Evolutionary conservation across 2,797 vertebrate species (phyloP), one percentile per base, ranked within the genome.

Genomic region (Rhynchotus rufescens): DNA sequence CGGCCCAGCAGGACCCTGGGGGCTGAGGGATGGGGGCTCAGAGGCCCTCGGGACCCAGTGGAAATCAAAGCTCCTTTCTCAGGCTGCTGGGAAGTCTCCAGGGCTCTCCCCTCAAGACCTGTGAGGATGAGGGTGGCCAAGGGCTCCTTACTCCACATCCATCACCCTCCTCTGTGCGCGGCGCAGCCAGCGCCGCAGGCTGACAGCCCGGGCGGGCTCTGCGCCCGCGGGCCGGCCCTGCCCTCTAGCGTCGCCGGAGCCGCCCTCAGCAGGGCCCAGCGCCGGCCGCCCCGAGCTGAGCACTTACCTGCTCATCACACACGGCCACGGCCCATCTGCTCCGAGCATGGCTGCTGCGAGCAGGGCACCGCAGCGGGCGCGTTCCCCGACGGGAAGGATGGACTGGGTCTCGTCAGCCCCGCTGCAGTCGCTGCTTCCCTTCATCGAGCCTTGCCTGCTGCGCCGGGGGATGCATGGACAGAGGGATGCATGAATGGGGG

Each of bases 31-130:
- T 30, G 5, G 14, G 0, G 0, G 10, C 9, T 78, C 3, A 4
- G 76, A 47, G 28, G 42, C 14, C 15, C 25, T 26, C 32, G 11
- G 14, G 3, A 76, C 5, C 11, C n/a, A 10, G 42, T 38, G 26
- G 7, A 68, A 72, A 75, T 3, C 32, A 69, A 30, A 3, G 2
- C 20, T 66, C 5, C 5, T 66, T 59, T 83, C 51, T 66, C 23
- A 28, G 3, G 6, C 23, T 32, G 12, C 7, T 79, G 64, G 25
- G 42, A 78, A n/a, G 49, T 57, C 22, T 44, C n/a, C 17, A 1
- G 3, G 26, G 59, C 54, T 6, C 0, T 0, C 13, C 3, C 3
- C 36, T 36, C 32, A 40, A 14, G 12, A n/a, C 4, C 14, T 36
- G 4, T 5, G 22, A 34, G n/a, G 36, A 28, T 57, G 44, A 76